Evolutionary conservation across 1,140 invertebrate species (phyloP).

Genomic region (Lepidurus arcticus): DNA sequence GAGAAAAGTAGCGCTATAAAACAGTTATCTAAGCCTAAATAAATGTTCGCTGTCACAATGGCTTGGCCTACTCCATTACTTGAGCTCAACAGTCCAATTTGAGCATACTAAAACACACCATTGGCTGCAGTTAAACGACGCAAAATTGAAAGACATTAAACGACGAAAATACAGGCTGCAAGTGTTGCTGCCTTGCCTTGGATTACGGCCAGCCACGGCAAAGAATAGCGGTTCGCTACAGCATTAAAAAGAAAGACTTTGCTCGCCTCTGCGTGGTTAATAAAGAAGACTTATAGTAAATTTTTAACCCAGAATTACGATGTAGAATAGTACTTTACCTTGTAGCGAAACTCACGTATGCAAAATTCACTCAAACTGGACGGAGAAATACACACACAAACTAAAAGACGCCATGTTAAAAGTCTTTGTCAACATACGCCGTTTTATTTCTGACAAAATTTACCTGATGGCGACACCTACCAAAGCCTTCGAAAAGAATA

Average conservation of each 20-base stretch:
- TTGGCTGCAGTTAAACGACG: conserved; percentile 5
- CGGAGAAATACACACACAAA: neutral
- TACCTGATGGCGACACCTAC: neutral
- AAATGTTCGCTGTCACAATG: conserved; percentile 12
- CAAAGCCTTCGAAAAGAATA: neutral
- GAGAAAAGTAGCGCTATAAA: conserved; percentile 22
- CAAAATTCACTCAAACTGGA: neutral
- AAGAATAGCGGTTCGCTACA: neutral
- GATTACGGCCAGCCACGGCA: neutral
- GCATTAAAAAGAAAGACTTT: neutral
- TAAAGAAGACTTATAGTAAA: no score
- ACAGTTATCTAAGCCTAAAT: conserved; percentile 22
- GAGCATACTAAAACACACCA: neutral
- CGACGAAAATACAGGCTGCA: neutral
- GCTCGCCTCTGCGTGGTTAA: no score
- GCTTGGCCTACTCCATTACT: conserved; percentile 12
- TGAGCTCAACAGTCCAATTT: conserved; percentile 8
- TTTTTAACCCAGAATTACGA: neutral
- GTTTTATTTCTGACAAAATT: neutral
- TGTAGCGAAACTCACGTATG: neutral
- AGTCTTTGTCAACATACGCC: conserved; percentile 3
- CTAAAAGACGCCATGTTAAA: neutral
- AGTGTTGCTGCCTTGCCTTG: neutral
- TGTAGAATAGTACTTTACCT: neutral
- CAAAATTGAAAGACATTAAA: conserved; percentile 20